phyloP scores from a whole-genome alignment of 2,113 vertebrate species.

The Tauraco erythrolophus region DNA sequence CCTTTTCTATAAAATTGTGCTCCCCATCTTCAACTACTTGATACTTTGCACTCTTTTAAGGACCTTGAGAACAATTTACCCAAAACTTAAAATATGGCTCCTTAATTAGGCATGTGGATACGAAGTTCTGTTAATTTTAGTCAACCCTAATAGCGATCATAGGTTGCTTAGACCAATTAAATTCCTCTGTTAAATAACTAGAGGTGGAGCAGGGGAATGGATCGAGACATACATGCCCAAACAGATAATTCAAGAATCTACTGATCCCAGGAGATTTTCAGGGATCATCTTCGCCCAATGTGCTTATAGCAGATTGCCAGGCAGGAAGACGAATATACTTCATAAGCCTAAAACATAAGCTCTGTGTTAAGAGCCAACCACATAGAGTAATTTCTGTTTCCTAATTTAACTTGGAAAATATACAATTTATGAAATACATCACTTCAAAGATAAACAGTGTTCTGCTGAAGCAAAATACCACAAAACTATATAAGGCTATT shows the following conservation, averaged over 20 bases:
- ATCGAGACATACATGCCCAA: not conserved
- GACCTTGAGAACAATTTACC: not conserved
- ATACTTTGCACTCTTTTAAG: not conserved
- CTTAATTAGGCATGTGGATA: not conserved
- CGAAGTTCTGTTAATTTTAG: not conserved
- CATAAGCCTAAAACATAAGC: not conserved
- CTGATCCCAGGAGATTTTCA: not conserved
- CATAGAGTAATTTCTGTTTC: not conserved
- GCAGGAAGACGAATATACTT: not conserved
- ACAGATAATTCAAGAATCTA: not conserved
- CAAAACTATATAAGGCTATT: not conserved
- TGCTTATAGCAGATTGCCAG: not conserved
- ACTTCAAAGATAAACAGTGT: not conserved
- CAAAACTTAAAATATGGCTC: not conserved
- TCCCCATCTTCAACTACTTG: not conserved
- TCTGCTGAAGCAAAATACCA: not conserved
- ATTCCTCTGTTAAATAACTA: not conserved
- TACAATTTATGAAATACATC: not conserved
- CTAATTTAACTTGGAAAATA: not conserved
- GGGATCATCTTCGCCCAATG: not conserved
- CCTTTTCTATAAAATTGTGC: not conserved
- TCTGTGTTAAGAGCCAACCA: not conserved
- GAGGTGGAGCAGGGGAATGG: not conserved
- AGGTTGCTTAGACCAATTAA: not conserved
- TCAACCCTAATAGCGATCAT: not conserved